Percentiles rank a stretch among this genome's conserved stretches.
These are phyloP conservation scores for Chascanopsetta lugubris DNA, from an alignment of 2,113 vertebrate species.

Conservation along the genomic window DNA sequence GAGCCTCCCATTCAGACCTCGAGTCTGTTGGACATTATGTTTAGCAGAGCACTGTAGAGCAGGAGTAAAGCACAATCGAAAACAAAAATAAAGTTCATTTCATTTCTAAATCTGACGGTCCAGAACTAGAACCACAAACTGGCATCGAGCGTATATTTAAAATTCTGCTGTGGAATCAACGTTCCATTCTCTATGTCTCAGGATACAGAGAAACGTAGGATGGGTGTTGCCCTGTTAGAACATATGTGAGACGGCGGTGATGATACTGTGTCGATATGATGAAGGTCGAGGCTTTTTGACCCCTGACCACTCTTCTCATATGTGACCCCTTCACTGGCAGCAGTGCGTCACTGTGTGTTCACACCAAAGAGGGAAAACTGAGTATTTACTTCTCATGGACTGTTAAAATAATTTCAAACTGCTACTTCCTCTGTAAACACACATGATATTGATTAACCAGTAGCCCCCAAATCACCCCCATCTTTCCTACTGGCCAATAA, in stretches of 20 bases:
- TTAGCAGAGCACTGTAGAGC: neutral
- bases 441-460: too few relatives aligned
- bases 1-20: too few relatives aligned
- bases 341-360: too few relatives aligned
- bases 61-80: neutral
- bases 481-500: too few relatives aligned
- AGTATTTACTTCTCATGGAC: too few relatives aligned
- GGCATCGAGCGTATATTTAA: conserved; percentile 34
- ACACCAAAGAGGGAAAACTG: too few relatives aligned
- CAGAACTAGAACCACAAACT: conserved; percentile 31
- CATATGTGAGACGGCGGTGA: neutral
- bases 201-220: conserved; percentile 3
- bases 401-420: too few relatives aligned
- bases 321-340: too few relatives aligned
- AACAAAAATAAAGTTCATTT: conserved; percentile 9
- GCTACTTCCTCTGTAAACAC: too few relatives aligned
- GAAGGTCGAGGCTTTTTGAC: too few relatives aligned
- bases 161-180: conserved; percentile 24
- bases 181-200: conserved; percentile 29
- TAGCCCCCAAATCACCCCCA: too few relatives aligned
- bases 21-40: neutral
- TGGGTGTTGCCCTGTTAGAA: conserved; percentile 6
- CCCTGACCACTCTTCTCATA: neutral
- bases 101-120: conserved; percentile 26
- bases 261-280: neutral